Conservation (phyloP, 2,888 invertebrate genomes). For the Ectropis crepuscularia region DNA sequence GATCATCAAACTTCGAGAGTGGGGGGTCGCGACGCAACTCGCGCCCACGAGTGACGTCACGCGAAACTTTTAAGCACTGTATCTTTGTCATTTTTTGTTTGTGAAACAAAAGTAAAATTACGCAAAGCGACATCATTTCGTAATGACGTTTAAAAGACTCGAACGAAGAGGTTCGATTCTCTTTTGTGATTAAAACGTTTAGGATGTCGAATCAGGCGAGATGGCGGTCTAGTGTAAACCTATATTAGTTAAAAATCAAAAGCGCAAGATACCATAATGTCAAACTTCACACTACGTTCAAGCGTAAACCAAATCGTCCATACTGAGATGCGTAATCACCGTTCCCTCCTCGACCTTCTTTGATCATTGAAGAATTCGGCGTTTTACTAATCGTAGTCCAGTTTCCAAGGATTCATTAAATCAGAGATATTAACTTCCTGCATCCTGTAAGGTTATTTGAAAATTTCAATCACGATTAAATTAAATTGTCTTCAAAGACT, state of each 20-base stretch:
- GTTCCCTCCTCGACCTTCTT: conserved; percentile 64
- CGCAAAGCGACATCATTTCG: too few species aligned
- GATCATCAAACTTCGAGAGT: too few species aligned
- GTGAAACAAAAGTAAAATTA: too few species aligned
- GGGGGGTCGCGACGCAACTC: too few species aligned
- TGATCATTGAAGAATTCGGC: conserved; percentile 55
- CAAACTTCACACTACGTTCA: not conserved
- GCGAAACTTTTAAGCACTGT: too few species aligned
- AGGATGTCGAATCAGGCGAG: not conserved
- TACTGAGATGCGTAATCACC: conserved; percentile 70
- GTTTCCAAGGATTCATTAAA: conserved; percentile 31
- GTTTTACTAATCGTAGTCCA: conserved; percentile 48
- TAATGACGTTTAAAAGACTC: too few species aligned
- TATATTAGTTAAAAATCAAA: not conserved
- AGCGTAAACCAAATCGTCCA: conserved; percentile 67
- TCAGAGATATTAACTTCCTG: conserved; percentile 22
- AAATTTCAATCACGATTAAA: not conserved
- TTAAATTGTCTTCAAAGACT: not conserved
- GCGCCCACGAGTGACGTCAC: too few species aligned
- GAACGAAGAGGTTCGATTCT: too few species aligned
- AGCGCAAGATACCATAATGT: conserved; percentile 5
- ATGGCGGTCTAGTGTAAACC: not conserved
- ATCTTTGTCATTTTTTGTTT: too few species aligned
- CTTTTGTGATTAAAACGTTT: too few species aligned
- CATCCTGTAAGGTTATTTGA: conserved; percentile 9